Conservation (phyloP, 2,113 vertebrate species). For the Pimephales promelas region DNA sequence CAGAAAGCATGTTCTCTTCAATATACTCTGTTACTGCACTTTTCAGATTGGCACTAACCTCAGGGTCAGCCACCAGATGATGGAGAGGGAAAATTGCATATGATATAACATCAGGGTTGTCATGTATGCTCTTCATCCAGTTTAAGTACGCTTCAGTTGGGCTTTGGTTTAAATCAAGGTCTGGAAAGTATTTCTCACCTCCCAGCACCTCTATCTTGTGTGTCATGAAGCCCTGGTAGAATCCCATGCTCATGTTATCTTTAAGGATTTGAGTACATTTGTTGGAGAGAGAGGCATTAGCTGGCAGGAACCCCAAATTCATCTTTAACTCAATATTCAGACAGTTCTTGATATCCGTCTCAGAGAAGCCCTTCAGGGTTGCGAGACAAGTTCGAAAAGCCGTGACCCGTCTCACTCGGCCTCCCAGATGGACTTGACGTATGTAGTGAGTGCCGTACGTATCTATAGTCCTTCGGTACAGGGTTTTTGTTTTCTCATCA, state of each 20-base stretch:
- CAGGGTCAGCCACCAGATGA: slow-evolving; percentile 69
- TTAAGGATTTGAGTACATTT: slow-evolving; percentile 70
- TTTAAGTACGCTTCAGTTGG: slow-evolving; percentile 68
- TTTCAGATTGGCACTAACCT: slow-evolving; percentile 68
- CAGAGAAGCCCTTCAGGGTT: slow-evolving; percentile 71
- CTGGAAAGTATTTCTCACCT: slow-evolving; percentile 73
- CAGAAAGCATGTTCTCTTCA: slow-evolving; percentile 68
- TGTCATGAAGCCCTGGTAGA: slow-evolving; percentile 77
- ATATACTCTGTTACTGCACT: slow-evolving; percentile 69
- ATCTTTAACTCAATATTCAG: slow-evolving; percentile 73
- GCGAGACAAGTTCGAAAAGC: slow-evolving; percentile 79
- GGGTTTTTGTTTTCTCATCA: slow-evolving; percentile 55
- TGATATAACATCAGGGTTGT: slow-evolving; percentile 74
- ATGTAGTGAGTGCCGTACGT: slow-evolving; percentile 82
- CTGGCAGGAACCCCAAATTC: slow-evolving; percentile 70
- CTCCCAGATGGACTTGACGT: slow-evolving; percentile 78
- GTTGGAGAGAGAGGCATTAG: slow-evolving; percentile 69
- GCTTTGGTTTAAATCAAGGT: slow-evolving; percentile 70
- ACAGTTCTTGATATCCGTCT: slow-evolving; percentile 75
- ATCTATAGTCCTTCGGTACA: slow-evolving; percentile 72
- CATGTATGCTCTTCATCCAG: slow-evolving; percentile 75
- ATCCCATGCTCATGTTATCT: slow-evolving; percentile 73
- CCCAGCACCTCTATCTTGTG: slow-evolving; percentile 74
- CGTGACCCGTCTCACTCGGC: slow-evolving; percentile 74
- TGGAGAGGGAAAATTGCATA: slow-evolving; percentile 77